These are phyloP conservation scores for Fulica atra DNA, from an alignment of 2,113 vertebrate genomes.

Conservation along the genomic window DNA sequence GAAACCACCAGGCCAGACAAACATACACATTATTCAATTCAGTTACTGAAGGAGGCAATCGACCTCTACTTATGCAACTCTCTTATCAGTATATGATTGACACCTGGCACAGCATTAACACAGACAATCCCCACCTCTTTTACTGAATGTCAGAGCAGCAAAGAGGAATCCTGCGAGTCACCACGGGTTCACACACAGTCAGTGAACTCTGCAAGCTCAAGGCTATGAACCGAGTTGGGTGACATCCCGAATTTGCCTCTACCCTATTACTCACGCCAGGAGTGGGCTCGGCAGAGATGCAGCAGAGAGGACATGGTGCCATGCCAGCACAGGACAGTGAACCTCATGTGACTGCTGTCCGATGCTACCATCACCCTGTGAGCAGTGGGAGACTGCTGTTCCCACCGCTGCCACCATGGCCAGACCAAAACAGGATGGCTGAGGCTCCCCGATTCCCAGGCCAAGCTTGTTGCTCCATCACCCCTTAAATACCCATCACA, in stretches of 20 bases:
- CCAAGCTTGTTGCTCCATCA: background rate
- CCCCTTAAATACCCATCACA: background rate
- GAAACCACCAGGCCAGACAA: background rate
- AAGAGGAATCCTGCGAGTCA: background rate
- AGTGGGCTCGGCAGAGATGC: background rate
- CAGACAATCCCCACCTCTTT: background rate
- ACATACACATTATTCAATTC: background rate
- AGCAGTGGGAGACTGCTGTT: background rate
- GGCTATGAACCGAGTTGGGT: fast-evolving
- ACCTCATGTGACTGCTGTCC: too few relatives aligned
- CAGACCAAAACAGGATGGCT: background rate
- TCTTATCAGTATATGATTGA: background rate
- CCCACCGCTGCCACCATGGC: background rate
- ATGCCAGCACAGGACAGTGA: fast-evolving
- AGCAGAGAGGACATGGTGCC: background rate
- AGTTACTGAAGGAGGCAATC: background rate
- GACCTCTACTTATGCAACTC: background rate
- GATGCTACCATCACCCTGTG: background rate
- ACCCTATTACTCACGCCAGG: fast-evolving
- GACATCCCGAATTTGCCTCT: fast-evolving
- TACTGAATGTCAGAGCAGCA: background rate
- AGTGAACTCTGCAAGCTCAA: background rate
- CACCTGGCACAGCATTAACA: background rate
- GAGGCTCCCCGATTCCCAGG: background rate
- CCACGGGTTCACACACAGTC: background rate